Base-by-base conservation (phyloP, 2,113 vertebrate species). In the Microtus pennsylvanicus region DNA sequence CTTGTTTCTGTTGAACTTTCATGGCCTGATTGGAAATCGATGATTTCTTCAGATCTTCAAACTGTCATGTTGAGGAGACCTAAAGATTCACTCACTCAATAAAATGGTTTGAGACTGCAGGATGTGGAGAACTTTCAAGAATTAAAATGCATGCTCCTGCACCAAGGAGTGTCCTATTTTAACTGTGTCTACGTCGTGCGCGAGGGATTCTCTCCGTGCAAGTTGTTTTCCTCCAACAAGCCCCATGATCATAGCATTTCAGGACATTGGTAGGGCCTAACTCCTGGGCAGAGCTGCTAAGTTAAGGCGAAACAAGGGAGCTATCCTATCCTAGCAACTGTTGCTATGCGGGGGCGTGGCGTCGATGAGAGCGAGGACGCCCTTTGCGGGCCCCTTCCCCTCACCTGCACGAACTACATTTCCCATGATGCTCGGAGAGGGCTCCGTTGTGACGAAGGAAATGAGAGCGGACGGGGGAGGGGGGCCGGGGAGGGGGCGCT, bases 11-110 rank as follows among this genome's bases (percentile, higher is more conserved):
- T 90, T 95, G 97, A 97, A 95, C 97, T 94, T 94, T 52, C 74
- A 30, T 33, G 77, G 91, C 92, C 95, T 96, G 96, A 98, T 91
- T 74, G 97, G 95, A 97, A 98, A 98, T 98, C 97, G 90, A 96
- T 96, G 82, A 96, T 87, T 96, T 87, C 74, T 95, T 97, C 95
- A 93, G 96, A 93, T 96, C 95, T 86, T 97, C 95, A 87, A 94
- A 81, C 94, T 90, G 90, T 74, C 94, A 83, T 65, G 82, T 80
- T 85, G 80, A 82, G 47, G 61, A 90, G 94, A 89, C 45, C 70
- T 50, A 83, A 63, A 83, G 88, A 90, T 90, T 65, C 94, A 96
- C 96, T 95, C 97, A 93, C 38, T 93, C 22, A 30, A 55, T 58
- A 78, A 87, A 95, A 95, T 26, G 92, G 82, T 95, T 91, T 89